Conservation (phyloP, 35 echinoderm and acorn worm species). For the Stichopus chloronotus region DNA sequence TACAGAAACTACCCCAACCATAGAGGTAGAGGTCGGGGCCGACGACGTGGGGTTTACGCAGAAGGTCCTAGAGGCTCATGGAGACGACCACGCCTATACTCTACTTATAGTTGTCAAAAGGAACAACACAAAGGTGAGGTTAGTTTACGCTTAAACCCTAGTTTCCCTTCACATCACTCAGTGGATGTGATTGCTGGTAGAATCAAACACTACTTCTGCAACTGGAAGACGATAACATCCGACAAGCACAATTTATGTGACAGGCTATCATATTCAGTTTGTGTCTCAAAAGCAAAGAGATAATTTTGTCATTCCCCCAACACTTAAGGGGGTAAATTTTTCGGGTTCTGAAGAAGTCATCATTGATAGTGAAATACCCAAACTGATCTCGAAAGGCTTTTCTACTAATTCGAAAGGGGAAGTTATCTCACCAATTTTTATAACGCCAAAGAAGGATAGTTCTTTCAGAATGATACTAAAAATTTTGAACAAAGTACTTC, state of each 20-base stretch:
- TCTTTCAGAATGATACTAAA: constrained; percentile 61
- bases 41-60: not conserved
- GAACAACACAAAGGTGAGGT: not conserved
- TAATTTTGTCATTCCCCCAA: no score
- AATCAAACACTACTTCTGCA: not conserved
- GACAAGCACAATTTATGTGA: no score
- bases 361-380: no score
- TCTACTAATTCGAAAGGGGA: no score
- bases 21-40: not conserved
- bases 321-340: no score
- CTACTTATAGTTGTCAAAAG: not conserved
- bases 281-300: no score
- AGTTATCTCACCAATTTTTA: constrained; percentile 52
- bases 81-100: not conserved
- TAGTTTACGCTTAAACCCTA: not conserved
- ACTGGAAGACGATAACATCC: not conserved
- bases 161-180: not conserved
- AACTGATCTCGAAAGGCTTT: no score
- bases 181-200: not conserved
- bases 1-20: not conserved
- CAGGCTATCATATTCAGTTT: no score
- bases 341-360: no score
- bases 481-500: constrained; percentile 45
- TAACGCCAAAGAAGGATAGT: constrained; percentile 50
- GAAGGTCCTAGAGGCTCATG: not conserved